Conservation (phyloP, 2,113 vertebrate genomes). For the Chroicocephalus ridibundus region DNA sequence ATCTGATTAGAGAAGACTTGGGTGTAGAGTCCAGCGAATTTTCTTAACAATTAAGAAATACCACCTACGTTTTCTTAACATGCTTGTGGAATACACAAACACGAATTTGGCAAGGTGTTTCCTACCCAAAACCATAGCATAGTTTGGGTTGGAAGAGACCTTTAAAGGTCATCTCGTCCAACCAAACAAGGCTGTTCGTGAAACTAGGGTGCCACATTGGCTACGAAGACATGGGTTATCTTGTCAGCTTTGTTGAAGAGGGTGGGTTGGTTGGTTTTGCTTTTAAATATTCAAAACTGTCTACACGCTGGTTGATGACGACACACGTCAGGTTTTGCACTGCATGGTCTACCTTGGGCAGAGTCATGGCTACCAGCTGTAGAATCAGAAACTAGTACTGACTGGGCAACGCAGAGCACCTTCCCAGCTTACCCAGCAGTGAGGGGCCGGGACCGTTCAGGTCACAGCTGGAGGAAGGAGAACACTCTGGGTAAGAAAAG, state of each 20-base stretch:
- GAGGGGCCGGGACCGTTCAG: fast-evolving
- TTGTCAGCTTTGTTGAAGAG: not conserved
- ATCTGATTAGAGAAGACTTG: not conserved
- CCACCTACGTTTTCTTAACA: not conserved
- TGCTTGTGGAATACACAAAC: not conserved
- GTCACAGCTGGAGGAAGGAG: not conserved
- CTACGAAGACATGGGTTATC: not conserved
- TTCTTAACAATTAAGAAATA: not conserved
- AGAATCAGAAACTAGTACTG: not conserved
- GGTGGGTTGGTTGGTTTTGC: not conserved
- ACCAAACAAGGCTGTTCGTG: not conserved
- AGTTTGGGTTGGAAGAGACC: not conserved
- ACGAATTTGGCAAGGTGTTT: not conserved
- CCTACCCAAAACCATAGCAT: not conserved
- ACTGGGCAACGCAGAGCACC: fast-evolving
- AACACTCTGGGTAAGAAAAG: not conserved
- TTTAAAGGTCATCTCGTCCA: not conserved
- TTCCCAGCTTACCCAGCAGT: not conserved
- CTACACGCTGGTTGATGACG: not conserved
- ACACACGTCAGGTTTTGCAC: not conserved
- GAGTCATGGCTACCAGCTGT: not conserved
- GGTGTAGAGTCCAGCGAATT: not conserved
- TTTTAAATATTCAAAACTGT: not conserved
- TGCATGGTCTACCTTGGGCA: not conserved
- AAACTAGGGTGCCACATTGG: not conserved